Percentiles rank a stretch among this genome's conserved stretches.
Evolutionary conservation across 2,888 invertebrate genomes (phyloP).

Genomic region (Blastobasis adustella): DNA sequence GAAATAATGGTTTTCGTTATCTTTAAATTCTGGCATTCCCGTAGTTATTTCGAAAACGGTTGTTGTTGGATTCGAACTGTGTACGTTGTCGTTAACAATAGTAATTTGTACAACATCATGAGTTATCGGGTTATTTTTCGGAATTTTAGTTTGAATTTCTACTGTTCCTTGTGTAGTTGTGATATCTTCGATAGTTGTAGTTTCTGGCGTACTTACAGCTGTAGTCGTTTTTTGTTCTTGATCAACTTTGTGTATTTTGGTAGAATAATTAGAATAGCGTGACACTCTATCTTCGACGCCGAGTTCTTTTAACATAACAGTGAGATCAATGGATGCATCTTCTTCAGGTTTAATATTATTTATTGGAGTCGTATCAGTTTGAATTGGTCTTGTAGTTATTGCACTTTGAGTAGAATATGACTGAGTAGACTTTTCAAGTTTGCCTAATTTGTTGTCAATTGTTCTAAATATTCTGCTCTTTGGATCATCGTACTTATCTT

Average conservation of each 20-base stretch:
- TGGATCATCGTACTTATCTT: slow-evolving; percentile 36
- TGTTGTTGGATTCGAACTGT: slow-evolving; percentile 24
- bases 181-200: slow-evolving; percentile 10
- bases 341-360: slow-evolving; percentile 22
- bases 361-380: slow-evolving; percentile 17
- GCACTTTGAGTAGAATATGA: slow-evolving; percentile 15
- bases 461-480: slow-evolving; percentile 35
- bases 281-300: slow-evolving; percentile 20
- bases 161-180: background rate
- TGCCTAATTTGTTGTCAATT: slow-evolving; percentile 22
- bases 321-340: slow-evolving; percentile 47
- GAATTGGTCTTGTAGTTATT: slow-evolving; percentile 11
- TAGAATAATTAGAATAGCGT: slow-evolving; percentile 22
- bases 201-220: slow-evolving; percentile 13
- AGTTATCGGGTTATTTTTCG: slow-evolving; percentile 12
- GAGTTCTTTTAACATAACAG: slow-evolving; percentile 50
- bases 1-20: slow-evolving; percentile 6
- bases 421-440: slow-evolving; percentile 23
- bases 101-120: slow-evolving; percentile 43
- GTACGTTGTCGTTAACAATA: slow-evolving; percentile 26
- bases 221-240: slow-evolving; percentile 16
- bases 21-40: slow-evolving; percentile 33
- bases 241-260: slow-evolving; percentile 31
- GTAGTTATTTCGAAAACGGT: slow-evolving; percentile 46
- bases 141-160: background rate